phyloP scores from a whole-genome alignment of 2,797 vertebrate genomes.

The Enteromius afrohamiltoni region DNA sequence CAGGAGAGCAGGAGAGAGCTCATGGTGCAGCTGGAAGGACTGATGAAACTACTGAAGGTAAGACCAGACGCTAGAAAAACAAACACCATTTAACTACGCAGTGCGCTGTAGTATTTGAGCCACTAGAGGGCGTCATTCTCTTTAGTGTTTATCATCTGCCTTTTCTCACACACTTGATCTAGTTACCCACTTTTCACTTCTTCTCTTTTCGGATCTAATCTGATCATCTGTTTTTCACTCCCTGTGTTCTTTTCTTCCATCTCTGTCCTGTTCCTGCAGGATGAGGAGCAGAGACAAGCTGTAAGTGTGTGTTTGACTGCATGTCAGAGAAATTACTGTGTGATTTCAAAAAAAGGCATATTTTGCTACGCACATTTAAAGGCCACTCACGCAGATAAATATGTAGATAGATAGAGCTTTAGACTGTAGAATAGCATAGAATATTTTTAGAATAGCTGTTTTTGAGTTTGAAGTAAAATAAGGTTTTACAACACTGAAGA shows the following conservation, averaged over 20 bases:
- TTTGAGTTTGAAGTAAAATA: not conserved
- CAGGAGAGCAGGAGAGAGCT: constrained; percentile 94
- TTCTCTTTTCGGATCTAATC: constrained; percentile 51
- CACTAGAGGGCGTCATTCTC: constrained; percentile 20
- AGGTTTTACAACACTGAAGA: not conserved
- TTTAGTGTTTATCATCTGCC: not conserved
- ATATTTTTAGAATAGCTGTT: not conserved
- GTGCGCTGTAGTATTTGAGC: not conserved
- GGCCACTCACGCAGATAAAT: not conserved
- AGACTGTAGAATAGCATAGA: not conserved
- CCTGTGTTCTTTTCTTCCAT: constrained; percentile 70
- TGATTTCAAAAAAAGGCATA: not conserved
- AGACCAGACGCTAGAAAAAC: not conserved
- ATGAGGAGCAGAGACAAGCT: constrained; percentile 97
- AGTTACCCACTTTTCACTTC: constrained; percentile 25
- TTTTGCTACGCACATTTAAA: not conserved
- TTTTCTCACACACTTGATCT: not conserved
- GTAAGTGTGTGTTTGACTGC: constrained; percentile 79
- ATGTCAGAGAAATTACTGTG: constrained; percentile 12
- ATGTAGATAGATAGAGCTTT: not conserved
- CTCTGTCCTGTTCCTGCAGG: constrained; percentile 77
- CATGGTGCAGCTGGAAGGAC: constrained; percentile 95
- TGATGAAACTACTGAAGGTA: constrained; percentile 97
- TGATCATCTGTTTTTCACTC: constrained; percentile 55
- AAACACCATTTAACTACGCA: not conserved